These are phyloP conservation scores for Drosophila falleni DNA, from an alignment of 2,888 invertebrate genomes.

Conservation along the genomic window DNA sequence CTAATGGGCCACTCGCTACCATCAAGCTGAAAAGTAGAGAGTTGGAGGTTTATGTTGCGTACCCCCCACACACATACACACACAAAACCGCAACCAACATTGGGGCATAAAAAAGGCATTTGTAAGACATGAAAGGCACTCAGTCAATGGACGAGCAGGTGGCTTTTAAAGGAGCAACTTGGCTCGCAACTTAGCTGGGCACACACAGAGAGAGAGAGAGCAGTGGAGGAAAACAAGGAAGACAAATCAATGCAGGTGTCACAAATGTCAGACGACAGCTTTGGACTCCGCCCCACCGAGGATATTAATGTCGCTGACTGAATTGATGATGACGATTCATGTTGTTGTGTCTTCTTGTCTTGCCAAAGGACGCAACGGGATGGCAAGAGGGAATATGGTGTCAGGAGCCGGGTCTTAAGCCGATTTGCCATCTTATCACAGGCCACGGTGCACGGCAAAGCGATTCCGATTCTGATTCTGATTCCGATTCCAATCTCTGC, in stretches of 20 bases:
- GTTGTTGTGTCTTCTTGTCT: slow-evolving; percentile 18
- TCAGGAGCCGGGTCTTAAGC: slow-evolving; percentile 59
- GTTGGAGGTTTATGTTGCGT: slow-evolving; percentile 37
- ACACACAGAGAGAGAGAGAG: slow-evolving; percentile 1
- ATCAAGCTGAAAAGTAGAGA: neutral
- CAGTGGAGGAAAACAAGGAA: slow-evolving; percentile 48
- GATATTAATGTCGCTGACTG: slow-evolving; percentile 81
- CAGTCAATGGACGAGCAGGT: slow-evolving; percentile 71
- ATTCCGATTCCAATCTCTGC: slow-evolving; percentile 65
- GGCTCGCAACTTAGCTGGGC: slow-evolving; percentile 4
- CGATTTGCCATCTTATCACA: slow-evolving; percentile 79
- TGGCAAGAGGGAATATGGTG: neutral
- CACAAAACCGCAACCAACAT: slow-evolving; percentile 66
- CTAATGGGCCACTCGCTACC: slow-evolving; percentile 59
- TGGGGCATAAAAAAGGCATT: slow-evolving; percentile 78
- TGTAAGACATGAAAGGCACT: slow-evolving; percentile 78
- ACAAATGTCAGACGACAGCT: slow-evolving; percentile 81
- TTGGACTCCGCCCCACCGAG: slow-evolving; percentile 52
- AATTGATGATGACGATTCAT: slow-evolving; percentile 78
- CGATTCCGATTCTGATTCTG: slow-evolving; percentile 46
- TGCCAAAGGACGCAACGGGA: slow-evolving; percentile 6
- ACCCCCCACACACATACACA: slow-evolving; percentile 1
- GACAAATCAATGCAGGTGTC: slow-evolving; percentile 82
- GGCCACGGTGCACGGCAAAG: slow-evolving; percentile 49
- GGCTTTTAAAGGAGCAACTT: slow-evolving; percentile 43